A percentile compares a stretch with the other conserved stretches of the same genome.
phyloP scores from a whole-genome alignment of 92 coral and sea anemone species.

The Palythoa caribaeorum region DNA sequence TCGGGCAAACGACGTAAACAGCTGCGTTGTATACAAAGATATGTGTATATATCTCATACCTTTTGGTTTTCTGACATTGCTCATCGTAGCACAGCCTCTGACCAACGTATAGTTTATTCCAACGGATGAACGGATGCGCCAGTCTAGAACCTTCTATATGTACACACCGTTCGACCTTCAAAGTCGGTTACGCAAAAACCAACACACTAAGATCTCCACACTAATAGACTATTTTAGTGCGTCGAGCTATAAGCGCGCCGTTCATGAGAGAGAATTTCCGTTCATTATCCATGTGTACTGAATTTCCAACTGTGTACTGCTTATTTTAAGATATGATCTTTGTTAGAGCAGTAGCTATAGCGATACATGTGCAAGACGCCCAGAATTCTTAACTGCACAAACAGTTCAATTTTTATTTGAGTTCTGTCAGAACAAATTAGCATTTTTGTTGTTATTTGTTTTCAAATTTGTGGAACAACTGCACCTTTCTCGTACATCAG shows the following conservation, averaged over 20 bases:
- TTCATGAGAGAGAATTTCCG: not conserved
- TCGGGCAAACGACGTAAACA: not conserved
- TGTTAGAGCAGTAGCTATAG: not conserved
- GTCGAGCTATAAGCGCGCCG: not conserved
- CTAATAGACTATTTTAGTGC: constrained; percentile 10
- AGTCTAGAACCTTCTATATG: constrained; percentile 23
- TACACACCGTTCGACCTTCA: not conserved
- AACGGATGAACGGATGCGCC: not conserved
- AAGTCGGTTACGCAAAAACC: not conserved
- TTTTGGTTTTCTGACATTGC: constrained; percentile 6
- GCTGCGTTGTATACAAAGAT: not conserved
- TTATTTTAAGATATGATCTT: not conserved
- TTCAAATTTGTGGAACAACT: constrained; percentile 29
- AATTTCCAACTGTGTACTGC: not conserved
- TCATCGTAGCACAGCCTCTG: constrained; percentile 9
- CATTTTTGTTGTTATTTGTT: constrained; percentile 50
- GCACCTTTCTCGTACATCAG: not conserved
- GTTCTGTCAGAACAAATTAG: constrained; percentile 54
- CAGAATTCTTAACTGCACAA: constrained; percentile 14
- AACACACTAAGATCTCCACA: not conserved
- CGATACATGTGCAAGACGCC: constrained; percentile 9
- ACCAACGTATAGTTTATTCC: not conserved
- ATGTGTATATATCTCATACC: not conserved
- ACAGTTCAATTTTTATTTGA: constrained; percentile 37
- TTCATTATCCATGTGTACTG: not conserved